Conservation (phyloP, 2,888 invertebrate species). For the Microctonus hyperodae region DNA sequence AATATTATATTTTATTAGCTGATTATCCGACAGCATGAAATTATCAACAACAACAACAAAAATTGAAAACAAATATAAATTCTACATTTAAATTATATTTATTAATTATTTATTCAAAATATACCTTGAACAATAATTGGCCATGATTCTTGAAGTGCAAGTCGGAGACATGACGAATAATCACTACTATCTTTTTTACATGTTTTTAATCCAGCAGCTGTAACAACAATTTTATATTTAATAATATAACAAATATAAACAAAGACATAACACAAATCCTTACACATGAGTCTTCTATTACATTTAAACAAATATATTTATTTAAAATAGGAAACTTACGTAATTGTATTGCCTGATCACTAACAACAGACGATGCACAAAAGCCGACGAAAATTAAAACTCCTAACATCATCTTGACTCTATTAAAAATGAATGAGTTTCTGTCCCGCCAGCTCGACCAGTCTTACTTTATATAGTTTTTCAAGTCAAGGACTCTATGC, state of each 20-base stretch:
- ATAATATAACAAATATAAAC: not conserved
- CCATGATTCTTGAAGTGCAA: conserved; percentile 59
- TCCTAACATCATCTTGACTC: conserved; percentile 48
- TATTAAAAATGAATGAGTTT: conserved; percentile 46
- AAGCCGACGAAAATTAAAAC: conserved; percentile 33
- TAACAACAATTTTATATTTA: not conserved
- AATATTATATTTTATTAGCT: too few species aligned
- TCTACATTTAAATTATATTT: too few species aligned
- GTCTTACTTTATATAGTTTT: conserved; percentile 62
- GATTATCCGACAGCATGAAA: too few species aligned
- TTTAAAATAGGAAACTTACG: conserved; percentile 47
- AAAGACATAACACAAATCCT: too few species aligned
- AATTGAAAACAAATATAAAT: too few species aligned
- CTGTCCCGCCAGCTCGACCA: conserved; percentile 49
- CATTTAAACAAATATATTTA: too few species aligned
- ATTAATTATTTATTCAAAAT: conserved; percentile 18
- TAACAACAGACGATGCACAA: conserved; percentile 41
- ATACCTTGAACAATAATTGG: conserved; percentile 54
- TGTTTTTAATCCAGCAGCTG: conserved; percentile 50
- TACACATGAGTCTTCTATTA: too few species aligned
- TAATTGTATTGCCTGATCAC: conserved; percentile 43
- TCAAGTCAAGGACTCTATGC: conserved; percentile 58
- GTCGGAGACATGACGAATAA: conserved; percentile 57
- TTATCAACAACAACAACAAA: too few species aligned
- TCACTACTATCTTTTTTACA: conserved; percentile 53